Evolutionary conservation across 1,140 invertebrate genomes (phyloP), one percentile per base, ranked within the genome.

Genomic region (Halyomorpha halys): DNA sequence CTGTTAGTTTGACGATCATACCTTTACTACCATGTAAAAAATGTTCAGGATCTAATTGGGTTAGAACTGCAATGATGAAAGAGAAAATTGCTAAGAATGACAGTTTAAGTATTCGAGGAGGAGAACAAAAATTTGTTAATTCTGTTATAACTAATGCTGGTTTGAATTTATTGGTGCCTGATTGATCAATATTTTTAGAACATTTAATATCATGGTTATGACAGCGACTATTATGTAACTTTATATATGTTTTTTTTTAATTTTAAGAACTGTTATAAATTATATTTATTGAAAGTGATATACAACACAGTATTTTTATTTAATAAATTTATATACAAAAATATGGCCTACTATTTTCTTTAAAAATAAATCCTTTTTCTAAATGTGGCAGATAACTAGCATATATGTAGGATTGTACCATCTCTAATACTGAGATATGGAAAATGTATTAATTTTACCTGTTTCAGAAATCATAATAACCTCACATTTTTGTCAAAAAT

Each of bases 11-110:
- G 23, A 84, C 89, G 34, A 79, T 87, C 66, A 76, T 94, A 51
- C 94, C 93, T 1, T 78, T 83, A 25, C 75, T 81, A 63, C 79
- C 83, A 64, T 97, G 92, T 73, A 83, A 81, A 59, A 88, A 86
- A 70, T 95, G 92, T 72, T 81, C 80, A 53, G 76, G 82, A 25
- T 82, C 80, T 0, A 83, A 79, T 47, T 94, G 89, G 90, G 78
- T 84, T 66, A 85, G 83, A 71, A 81, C 90, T 16, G 78, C 83
- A 1, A 92, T 94, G 90, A 83, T 91, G 30, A 63, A 64, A 44
- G 63, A 63, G 59, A 64, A 59, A 25, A 44, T 53, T 25, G 54
- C 56, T 18, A 65, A 44, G 4, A 47, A 62, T 45, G 39, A 64
- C n/a, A 19, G 49, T 53, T 63, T 67, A 13, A 67, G 68, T 54